phyloP scores from a whole-genome alignment of 1,140 invertebrate species.

The Neoseiulus cucumeris region DNA sequence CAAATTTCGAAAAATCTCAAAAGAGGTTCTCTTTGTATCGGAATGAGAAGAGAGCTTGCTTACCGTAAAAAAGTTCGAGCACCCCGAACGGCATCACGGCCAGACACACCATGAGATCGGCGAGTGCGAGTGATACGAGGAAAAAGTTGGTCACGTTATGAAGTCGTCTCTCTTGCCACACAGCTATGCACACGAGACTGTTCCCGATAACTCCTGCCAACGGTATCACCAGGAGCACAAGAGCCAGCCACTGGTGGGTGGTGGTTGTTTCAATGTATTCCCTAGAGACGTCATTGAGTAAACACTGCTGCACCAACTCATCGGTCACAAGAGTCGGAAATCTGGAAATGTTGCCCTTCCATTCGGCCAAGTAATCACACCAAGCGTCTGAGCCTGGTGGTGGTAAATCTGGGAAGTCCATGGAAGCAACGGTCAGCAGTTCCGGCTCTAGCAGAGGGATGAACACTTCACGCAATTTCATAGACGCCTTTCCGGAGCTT shows the following conservation, averaged over 20 bases:
- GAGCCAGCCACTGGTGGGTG: constrained; percentile 48
- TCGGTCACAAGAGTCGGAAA: not conserved
- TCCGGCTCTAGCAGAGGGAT: too few relatives aligned
- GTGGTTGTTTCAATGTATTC: constrained; percentile 4
- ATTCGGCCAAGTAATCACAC: not conserved
- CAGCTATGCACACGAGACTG: constrained; percentile 67
- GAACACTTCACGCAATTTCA: too few relatives aligned
- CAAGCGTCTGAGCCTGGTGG: constrained; percentile 2
- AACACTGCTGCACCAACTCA: not conserved
- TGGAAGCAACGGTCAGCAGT: too few relatives aligned
- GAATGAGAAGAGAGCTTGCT: constrained; percentile 26
- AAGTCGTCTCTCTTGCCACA: constrained; percentile 56
- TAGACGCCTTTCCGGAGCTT: too few relatives aligned
- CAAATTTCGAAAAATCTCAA: too few relatives aligned
- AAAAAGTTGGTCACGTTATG: constrained; percentile 90
- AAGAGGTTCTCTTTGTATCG: too few relatives aligned
- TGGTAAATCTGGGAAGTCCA: not conserved
- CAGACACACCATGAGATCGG: constrained; percentile 70
- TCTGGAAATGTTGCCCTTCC: not conserved
- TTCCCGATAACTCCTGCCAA: constrained; percentile 73
- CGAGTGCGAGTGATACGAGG: constrained; percentile 70
- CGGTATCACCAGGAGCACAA: constrained; percentile 43
- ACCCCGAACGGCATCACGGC: constrained; percentile 77
- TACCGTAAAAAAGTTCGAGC: constrained; percentile 60
- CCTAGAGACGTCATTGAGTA: not conserved